A percentile compares a stretch with the other conserved stretches of the same genome.
Evolutionary conservation across 2,113 vertebrate species (phyloP).

Genomic region (Laticauda laticaudata): DNA sequence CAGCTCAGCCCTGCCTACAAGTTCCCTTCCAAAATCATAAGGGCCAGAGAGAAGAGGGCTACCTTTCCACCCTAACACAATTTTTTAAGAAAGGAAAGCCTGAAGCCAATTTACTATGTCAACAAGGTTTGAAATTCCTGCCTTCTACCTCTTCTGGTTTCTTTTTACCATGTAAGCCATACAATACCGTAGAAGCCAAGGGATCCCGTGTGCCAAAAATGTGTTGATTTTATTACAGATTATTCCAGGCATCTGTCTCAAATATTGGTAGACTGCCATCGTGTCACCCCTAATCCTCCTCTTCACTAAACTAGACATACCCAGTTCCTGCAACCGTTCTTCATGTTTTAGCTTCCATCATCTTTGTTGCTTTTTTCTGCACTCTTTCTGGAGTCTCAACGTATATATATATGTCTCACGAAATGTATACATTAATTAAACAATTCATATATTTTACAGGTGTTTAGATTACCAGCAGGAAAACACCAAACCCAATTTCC

Average conservation of each 20-base stretch:
- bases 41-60: neutral
- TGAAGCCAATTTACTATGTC: conserved; percentile 39
- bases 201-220: conserved; percentile 36
- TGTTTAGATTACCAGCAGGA: neutral
- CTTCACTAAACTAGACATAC: neutral
- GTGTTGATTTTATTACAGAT: conserved; percentile 34
- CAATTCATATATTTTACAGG: neutral
- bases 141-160: conserved; percentile 31
- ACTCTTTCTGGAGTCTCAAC: neutral
- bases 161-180: conserved; percentile 32
- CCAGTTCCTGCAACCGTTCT: neutral
- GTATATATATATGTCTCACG: neutral
- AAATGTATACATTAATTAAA: neutral
- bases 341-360: neutral
- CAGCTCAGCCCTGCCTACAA: neutral
- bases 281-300: no score
- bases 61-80: neutral
- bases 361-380: neutral
- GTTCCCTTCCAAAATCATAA: neutral
- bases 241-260: conserved; percentile 31
- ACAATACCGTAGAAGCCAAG: conserved; percentile 45
- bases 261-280: neutral
- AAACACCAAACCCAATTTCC: neutral
- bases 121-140: conserved; percentile 39
- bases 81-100: conserved; percentile 5